These are phyloP conservation scores for Polydrusus tereticollis DNA, from an alignment of 2,888 invertebrate species.

Conservation along the genomic window DNA sequence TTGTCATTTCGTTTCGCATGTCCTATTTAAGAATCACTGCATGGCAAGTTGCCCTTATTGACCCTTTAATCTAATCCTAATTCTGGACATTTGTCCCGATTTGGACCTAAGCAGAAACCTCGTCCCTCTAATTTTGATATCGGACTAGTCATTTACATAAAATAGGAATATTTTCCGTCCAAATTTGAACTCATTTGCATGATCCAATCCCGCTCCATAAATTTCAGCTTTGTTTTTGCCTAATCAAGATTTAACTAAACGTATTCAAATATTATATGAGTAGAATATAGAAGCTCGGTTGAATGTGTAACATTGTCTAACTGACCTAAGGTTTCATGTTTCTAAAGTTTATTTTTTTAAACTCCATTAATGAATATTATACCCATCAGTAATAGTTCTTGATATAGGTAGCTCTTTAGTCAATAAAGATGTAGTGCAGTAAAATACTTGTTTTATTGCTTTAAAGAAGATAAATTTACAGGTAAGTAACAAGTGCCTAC, in stretches of 20 bases:
- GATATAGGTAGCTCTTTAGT: not conserved
- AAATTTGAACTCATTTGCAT: not conserved
- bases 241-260: not conserved
- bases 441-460: not conserved
- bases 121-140: not conserved
- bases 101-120: not conserved
- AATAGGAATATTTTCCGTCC: conserved; percentile 1
- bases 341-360: conserved; percentile 11
- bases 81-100: not conserved
- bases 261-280: not conserved
- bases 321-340: not conserved
- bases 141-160: not conserved
- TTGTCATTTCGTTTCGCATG: not conserved
- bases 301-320: not conserved
- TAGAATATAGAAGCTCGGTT: not conserved
- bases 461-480: too few species aligned
- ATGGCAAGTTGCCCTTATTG: too few species aligned
- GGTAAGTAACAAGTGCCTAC: too few species aligned
- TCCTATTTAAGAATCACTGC: not conserved
- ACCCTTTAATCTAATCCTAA: too few species aligned
- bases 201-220: not conserved
- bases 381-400: not conserved
- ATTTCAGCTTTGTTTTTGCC: not conserved
- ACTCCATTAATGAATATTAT: not conserved
- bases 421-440: conserved; percentile 13